phyloP scores from a whole-genome alignment of 2,113 vertebrate species.

The Pelodiscus sinensis region DNA sequence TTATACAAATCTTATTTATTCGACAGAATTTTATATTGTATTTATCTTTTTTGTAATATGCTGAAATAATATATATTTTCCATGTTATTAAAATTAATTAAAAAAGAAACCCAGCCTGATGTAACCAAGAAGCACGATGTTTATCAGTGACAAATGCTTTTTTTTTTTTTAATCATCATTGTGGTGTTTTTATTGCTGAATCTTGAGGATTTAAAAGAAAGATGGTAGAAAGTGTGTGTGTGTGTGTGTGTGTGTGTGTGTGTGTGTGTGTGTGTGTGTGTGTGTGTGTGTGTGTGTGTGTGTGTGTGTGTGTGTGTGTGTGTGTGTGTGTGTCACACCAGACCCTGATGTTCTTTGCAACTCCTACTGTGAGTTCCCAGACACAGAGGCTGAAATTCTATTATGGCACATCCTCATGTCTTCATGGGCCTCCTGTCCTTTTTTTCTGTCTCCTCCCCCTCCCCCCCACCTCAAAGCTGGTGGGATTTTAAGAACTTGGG shows the following conservation, averaged over 20 bases:
- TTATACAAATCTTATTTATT: conserved; percentile 78
- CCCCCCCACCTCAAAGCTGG: no score
- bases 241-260: no score
- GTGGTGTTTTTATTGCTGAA: not conserved
- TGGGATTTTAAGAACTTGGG: no score
- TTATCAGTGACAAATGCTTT: not conserved
- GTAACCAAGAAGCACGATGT: not conserved
- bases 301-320: no score
- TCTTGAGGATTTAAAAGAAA: not conserved
- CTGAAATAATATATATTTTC: conserved; percentile 26
- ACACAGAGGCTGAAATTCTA: not conserved
- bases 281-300: no score
- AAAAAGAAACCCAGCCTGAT: not conserved
- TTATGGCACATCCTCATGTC: not conserved
- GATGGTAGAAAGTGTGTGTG: not conserved
- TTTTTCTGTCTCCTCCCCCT: not conserved
- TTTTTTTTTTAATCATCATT: not conserved
- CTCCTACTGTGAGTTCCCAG: no score
- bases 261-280: no score
- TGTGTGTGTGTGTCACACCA: no score
- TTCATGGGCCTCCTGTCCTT: no score
- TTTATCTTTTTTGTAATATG: conserved; percentile 76
- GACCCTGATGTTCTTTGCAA: not conserved
- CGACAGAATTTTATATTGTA: conserved; percentile 75
- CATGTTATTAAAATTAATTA: not conserved